Conservation (phyloP, 2,888 invertebrate genomes). For the Peribatodes rhomboidaria region DNA sequence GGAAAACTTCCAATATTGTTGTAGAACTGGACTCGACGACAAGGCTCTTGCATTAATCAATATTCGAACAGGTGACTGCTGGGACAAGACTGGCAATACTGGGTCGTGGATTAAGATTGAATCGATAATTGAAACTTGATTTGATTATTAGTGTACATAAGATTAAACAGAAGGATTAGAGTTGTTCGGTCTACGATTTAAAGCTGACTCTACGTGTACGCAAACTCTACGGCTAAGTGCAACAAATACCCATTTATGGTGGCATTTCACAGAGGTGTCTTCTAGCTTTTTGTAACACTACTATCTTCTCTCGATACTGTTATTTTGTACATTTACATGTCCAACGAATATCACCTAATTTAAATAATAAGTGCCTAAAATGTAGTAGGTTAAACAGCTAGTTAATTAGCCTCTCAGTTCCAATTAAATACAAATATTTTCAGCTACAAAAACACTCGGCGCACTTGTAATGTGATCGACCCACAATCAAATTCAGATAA, state of each 20-base stretch:
- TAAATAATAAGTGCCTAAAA: too few species aligned
- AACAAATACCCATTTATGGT: too few species aligned
- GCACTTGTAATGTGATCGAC: constrained; percentile 16
- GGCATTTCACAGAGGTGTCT: too few species aligned
- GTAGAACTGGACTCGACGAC: constrained; percentile 44
- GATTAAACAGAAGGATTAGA: neutral
- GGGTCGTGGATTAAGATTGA: constrained; percentile 8
- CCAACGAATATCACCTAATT: too few species aligned
- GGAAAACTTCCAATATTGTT: constrained; percentile 64
- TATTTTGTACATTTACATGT: too few species aligned
- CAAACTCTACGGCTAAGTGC: neutral
- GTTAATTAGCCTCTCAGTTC: too few species aligned
- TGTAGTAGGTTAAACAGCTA: too few species aligned
- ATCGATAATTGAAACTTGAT: constrained; percentile 8
- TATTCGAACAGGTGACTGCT: constrained; percentile 40
- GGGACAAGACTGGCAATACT: constrained; percentile 14
- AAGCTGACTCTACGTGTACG: neutral
- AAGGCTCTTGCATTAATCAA: constrained; percentile 49
- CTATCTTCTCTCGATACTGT: too few species aligned
- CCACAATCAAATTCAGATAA: constrained; percentile 31
- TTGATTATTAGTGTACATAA: neutral
- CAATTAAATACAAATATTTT: neutral
- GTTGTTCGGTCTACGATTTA: too few species aligned
- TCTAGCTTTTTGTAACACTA: too few species aligned
- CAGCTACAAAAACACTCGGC: too few species aligned